phyloP scores from a whole-genome alignment of 2,797 vertebrate genomes.

The Urophycis tenuis region DNA sequence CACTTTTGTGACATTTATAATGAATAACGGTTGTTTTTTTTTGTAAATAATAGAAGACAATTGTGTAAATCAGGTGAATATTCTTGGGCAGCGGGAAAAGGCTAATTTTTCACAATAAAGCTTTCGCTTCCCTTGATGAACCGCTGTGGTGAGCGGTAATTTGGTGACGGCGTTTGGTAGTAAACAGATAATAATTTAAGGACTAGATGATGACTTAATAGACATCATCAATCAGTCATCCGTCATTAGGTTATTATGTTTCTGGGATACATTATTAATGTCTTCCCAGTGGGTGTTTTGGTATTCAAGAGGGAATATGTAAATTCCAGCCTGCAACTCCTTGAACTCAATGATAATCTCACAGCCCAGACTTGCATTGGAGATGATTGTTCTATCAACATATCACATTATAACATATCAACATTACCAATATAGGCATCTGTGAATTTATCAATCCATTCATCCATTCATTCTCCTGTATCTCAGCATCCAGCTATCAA shows the following conservation, averaged over 20 bases:
- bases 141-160: background rate
- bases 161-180: background rate
- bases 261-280: slow-evolving; percentile 3
- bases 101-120: slow-evolving; percentile 1
- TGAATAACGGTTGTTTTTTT: background rate
- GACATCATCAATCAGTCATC: slow-evolving; percentile 2
- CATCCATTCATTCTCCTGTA: background rate
- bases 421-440: background rate
- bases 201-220: slow-evolving; percentile 1
- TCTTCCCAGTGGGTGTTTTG: background rate
- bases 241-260: slow-evolving; percentile 1
- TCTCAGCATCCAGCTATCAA: background rate
- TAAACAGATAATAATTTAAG: slow-evolving; percentile 1
- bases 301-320: background rate
- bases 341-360: background rate
- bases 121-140: background rate
- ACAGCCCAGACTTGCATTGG: background rate
- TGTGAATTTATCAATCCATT: background rate
- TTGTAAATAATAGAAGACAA: background rate
- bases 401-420: too few species aligned
- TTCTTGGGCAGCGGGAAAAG: background rate
- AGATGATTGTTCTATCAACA: background rate
- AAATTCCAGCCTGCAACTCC: background rate
- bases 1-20: background rate
- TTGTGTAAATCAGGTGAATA: background rate